These are phyloP conservation scores for Alloscopus bannaensis DNA, from an alignment of 2,888 invertebrate species.

Conservation along the genomic window DNA sequence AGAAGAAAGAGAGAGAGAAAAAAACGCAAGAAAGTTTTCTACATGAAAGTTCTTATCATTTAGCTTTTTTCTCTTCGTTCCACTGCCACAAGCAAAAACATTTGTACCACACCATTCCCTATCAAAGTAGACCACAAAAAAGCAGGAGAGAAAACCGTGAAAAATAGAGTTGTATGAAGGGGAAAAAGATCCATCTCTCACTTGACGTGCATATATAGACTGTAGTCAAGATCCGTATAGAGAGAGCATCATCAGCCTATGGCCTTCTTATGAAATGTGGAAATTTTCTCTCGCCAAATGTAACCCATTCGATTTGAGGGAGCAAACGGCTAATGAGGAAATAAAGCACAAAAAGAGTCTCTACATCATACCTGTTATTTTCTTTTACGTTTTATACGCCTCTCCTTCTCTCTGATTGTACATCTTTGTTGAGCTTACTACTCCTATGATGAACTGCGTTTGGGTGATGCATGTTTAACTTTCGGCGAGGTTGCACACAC, in stretches of 20 bases:
- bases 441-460: no score
- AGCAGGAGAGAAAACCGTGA: slow-evolving; percentile 24
- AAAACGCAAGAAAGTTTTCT: slow-evolving; percentile 55
- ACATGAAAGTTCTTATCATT: slow-evolving; percentile 40
- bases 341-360: slow-evolving; percentile 34
- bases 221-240: no score
- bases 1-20: slow-evolving; percentile 38
- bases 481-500: no score
- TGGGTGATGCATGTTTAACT: no score
- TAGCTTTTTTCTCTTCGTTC: slow-evolving; percentile 25
- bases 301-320: slow-evolving; percentile 2
- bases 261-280: no score
- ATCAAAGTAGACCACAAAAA: slow-evolving; percentile 51
- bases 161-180: slow-evolving; percentile 29
- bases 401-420: no score
- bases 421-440: no score
- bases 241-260: no score
- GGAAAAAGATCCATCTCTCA: slow-evolving; percentile 10
- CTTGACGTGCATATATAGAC: slow-evolving; percentile 14
- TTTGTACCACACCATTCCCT: slow-evolving; percentile 21
- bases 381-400: no score
- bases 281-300: neutral
- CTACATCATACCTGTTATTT: slow-evolving; percentile 6
- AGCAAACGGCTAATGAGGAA: slow-evolving; percentile 43
- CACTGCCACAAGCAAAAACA: slow-evolving; percentile 42